A percentile compares a stretch with the other conserved stretches of the same genome.
Conservation (phyloP, 1,140 invertebrate genomes). For the Drosophila bocqueti region DNA sequence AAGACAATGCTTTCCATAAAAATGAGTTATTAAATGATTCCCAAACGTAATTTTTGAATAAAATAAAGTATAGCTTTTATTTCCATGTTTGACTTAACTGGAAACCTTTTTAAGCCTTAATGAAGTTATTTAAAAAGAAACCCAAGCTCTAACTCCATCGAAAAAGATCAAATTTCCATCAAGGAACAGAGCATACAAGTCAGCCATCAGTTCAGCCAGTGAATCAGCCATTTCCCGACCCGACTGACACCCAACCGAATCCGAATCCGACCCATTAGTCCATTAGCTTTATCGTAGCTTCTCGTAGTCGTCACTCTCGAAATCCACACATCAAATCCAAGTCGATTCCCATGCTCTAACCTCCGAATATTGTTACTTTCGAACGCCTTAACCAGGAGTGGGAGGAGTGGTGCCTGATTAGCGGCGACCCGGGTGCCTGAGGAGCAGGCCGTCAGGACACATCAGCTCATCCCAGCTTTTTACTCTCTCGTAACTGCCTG, state of each 20-base stretch:
- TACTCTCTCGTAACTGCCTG: conserved; percentile 72
- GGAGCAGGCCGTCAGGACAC: conserved; percentile 70
- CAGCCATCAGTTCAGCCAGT: conserved; percentile 1
- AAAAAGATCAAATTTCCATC: neutral
- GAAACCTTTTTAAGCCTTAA: neutral
- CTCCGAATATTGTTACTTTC: conserved; percentile 60
- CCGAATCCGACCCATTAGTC: conserved; percentile 8
- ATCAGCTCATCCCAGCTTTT: conserved; percentile 78
- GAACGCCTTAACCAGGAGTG: conserved; percentile 58
- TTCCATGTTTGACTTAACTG: neutral
- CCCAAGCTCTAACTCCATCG: neutral
- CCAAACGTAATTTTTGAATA: neutral
- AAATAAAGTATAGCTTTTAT: neutral
- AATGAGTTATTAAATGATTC: neutral
- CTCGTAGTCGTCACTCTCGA: conserved; percentile 35
- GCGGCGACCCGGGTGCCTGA: conserved; percentile 62
- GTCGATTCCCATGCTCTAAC: conserved; percentile 63
- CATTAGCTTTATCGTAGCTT: conserved; percentile 32
- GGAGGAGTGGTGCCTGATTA: conserved; percentile 43
- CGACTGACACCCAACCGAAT: conserved; percentile 1
- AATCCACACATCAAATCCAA: conserved; percentile 24
- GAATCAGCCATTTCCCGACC: conserved; percentile 23
- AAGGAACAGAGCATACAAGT: neutral
- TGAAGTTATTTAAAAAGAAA: neutral
- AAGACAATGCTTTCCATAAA: neutral